A percentile compares a stretch with the other conserved stretches of the same genome.
Conservation (phyloP, 1,140 invertebrate species). For the Pseudomyrmex flavicornis region DNA sequence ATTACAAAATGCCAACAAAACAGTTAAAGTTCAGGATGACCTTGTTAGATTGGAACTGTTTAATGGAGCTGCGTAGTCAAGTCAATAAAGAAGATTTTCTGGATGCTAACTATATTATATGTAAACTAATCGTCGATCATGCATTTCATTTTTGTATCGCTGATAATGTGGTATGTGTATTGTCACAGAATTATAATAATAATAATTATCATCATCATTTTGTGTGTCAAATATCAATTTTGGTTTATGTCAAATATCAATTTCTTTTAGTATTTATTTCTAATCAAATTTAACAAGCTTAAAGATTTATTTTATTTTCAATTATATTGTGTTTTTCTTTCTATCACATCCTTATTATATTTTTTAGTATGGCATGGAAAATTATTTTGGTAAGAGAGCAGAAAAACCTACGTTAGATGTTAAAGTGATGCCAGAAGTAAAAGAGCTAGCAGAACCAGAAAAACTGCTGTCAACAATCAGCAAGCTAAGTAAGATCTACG, state of each 20-base stretch:
- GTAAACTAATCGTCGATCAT: constrained; percentile 78
- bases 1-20: constrained; percentile 80
- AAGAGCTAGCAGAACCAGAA: constrained; percentile 65
- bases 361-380: constrained; percentile 79
- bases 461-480: constrained; percentile 68
- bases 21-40: constrained; percentile 80
- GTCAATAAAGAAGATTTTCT: constrained; percentile 77
- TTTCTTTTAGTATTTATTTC: not conserved
- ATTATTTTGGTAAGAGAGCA: constrained; percentile 66
- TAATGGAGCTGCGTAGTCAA: constrained; percentile 75
- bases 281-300: too few species aligned
- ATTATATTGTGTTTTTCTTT: not conserved
- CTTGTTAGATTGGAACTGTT: constrained; percentile 75
- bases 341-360: constrained; percentile 44
- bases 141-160: constrained; percentile 79
- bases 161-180: constrained; percentile 77
- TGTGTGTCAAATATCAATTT: too few species aligned
- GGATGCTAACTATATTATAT: constrained; percentile 82
- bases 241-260: not conserved
- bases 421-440: constrained; percentile 69
- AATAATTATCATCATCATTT: not conserved
- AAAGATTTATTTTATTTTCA: too few species aligned
- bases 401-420: not conserved
- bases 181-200: not conserved
- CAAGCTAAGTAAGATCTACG: constrained; percentile 75